Evolutionary conservation across 2,888 invertebrate genomes (phyloP), one percentile per base, ranked within the genome.

Genomic region (Marasmarcha lunaedactyla): DNA sequence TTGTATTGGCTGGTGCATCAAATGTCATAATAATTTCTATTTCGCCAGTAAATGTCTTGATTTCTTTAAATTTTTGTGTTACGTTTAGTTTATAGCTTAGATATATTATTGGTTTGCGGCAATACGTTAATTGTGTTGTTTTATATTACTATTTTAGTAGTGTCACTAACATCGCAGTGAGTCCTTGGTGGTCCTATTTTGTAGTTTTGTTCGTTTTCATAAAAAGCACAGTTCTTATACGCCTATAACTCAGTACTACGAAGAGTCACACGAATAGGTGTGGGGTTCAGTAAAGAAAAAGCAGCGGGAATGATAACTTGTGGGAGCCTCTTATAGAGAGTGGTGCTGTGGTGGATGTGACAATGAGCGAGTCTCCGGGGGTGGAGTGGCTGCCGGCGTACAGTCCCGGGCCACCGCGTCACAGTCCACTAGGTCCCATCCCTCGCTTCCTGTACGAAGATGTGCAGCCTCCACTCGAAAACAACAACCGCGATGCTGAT

Each of bases 21-120:
- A 81, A 83, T 83, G 81, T 83, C 81, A 83, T 83, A 83, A 83
- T 83, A 81, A 77, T 83, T 79, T 77, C 62, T 61, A 68, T 72
- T 76, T 72, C 63, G 7, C 20, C 7, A 20, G 4, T 20, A 20
- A 20, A 20, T 20, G 7, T 20, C 20, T 20, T 20, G 20, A 20
- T 20, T 20, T 20, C 20, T 20, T 20, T 20, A 20, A 20, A 20
- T 60, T 74, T 78, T 71, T 49, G 59, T 70, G 70, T 67, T 9
- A 30, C 7, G 7, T 20, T 20, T 20, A 20, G 20, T 20, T 20
- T 20, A 20, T 20, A 20, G 20, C 20, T 20, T 20, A 20, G 20
- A 20, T 3, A 20, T 20, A 20, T 20, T 20, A 20, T 5, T 20
- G 7, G 7, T 20, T 20, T 20, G 20, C 20, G 3, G 7, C 3